Evolutionary conservation across 2,113 vertebrate species (phyloP).

Genomic region (Heloderma charlesbogerti): DNA sequence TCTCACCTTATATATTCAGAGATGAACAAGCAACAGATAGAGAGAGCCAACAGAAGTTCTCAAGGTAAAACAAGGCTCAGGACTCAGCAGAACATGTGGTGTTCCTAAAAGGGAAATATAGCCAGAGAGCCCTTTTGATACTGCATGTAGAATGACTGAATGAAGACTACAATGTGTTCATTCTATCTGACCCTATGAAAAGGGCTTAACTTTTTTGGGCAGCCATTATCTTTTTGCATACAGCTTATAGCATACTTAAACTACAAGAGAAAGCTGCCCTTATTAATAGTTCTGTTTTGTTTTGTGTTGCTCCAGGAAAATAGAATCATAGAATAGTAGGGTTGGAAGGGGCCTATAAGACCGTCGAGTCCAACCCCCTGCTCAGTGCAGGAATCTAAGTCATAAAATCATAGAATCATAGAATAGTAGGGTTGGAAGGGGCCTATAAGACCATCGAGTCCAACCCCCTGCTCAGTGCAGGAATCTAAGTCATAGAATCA

Average conservation of each 20-base stretch:
- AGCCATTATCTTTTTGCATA: conserved; percentile 3
- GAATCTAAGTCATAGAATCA: too few species aligned
- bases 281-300: conserved; percentile 10
- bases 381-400: too few species aligned
- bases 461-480: too few species aligned
- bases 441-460: too few species aligned
- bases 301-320: neutral
- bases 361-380: too few species aligned
- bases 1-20: neutral
- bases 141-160: neutral
- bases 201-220: neutral
- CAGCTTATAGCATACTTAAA: conserved; percentile 9
- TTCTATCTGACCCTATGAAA: neutral
- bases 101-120: neutral
- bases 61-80: neutral
- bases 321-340: too few species aligned
- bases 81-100: too few species aligned
- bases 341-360: too few species aligned
- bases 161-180: neutral
- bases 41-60: neutral
- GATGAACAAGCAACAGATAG: neutral
- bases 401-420: too few species aligned
- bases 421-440: too few species aligned
- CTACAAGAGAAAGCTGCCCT: conserved; percentile 30
- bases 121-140: neutral